These are phyloP conservation scores for Lethenteron camtschaticum DNA, from an alignment of 2,113 vertebrate species.

Conservation along the genomic window DNA sequence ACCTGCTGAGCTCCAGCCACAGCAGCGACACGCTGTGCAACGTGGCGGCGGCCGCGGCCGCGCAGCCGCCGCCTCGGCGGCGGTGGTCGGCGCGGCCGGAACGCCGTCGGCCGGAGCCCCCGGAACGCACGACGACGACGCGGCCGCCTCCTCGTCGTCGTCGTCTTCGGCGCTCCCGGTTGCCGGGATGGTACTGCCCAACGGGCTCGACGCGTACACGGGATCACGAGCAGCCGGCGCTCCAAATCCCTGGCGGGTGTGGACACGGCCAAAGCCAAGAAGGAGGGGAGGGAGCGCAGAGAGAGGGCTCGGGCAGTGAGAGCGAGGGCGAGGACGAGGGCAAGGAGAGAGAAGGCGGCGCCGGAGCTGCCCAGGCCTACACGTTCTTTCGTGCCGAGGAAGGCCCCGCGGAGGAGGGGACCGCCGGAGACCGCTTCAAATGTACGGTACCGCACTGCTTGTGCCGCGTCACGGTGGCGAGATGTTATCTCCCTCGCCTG, in stretches of 20 bases:
- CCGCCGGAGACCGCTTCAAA: too few species aligned
- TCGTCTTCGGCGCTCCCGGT: too few species aligned
- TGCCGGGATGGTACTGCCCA: conserved; percentile 27
- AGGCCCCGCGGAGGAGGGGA: too few species aligned
- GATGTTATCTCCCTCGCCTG: too few species aligned
- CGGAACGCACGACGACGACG: too few species aligned
- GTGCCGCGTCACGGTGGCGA: too few species aligned
- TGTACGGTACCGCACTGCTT: too few species aligned
- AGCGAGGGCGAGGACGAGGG: conserved; percentile 95
- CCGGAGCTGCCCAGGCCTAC: conserved; percentile 33
- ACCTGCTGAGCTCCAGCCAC: conserved; percentile 93
- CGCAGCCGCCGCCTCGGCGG: background rate
- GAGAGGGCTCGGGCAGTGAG: conserved; percentile 94
- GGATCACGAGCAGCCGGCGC: conserved; percentile 79
- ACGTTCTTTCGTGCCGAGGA: conserved; percentile 64
- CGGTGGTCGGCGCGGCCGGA: too few species aligned
- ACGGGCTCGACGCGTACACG: conserved; percentile 73
- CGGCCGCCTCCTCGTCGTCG: too few species aligned
- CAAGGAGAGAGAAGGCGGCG: conserved; percentile 70
- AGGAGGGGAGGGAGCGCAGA: conserved; percentile 91
- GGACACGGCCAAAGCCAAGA: conserved; percentile 57
- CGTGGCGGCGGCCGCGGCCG: conserved; percentile 34
- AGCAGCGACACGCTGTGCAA: conserved; percentile 95
- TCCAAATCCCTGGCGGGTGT: conserved; percentile 32
- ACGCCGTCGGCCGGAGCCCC: too few species aligned